Evolutionary conservation across 1,140 invertebrate species (phyloP).

Genomic region (Drosophila punjabiensis): DNA sequence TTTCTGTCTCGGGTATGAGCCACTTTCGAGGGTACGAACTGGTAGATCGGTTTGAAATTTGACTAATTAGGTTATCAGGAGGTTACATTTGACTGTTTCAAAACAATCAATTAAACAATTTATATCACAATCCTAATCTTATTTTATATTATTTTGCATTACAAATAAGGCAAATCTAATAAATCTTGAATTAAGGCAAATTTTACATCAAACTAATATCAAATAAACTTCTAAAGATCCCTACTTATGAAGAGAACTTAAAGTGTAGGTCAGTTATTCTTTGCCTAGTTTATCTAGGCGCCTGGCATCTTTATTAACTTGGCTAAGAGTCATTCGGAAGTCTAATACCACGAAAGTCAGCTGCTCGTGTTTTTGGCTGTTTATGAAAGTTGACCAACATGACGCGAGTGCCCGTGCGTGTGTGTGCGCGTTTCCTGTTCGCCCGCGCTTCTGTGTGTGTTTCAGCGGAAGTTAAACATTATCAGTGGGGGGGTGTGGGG

Average conservation of each 20-base stretch:
- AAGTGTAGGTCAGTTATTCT: background rate
- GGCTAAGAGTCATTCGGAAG: background rate
- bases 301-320: background rate
- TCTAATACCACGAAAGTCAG: background rate
- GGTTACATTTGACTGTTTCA: no score
- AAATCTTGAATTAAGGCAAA: no score
- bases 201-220: no score
- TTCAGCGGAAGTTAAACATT: slow-evolving; percentile 71
- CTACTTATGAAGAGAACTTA: background rate
- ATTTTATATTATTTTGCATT: no score
- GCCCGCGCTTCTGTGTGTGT: slow-evolving; percentile 26
- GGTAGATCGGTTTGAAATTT: background rate
- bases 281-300: background rate
- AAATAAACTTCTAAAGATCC: no score
- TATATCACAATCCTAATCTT: no score
- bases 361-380: slow-evolving; percentile 42
- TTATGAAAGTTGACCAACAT: slow-evolving; percentile 72
- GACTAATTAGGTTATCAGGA: no score
- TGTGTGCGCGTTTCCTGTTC: slow-evolving; percentile 47
- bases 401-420: slow-evolving; percentile 21
- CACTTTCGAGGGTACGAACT: slow-evolving; percentile 13
- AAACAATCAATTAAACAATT: no score
- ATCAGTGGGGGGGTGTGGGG: slow-evolving; percentile 14
- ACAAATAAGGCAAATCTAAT: no score
- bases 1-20: slow-evolving; percentile 34